Evolutionary conservation across 2,797 vertebrate species (phyloP).

Genomic region (Cossypha dichroa): DNA sequence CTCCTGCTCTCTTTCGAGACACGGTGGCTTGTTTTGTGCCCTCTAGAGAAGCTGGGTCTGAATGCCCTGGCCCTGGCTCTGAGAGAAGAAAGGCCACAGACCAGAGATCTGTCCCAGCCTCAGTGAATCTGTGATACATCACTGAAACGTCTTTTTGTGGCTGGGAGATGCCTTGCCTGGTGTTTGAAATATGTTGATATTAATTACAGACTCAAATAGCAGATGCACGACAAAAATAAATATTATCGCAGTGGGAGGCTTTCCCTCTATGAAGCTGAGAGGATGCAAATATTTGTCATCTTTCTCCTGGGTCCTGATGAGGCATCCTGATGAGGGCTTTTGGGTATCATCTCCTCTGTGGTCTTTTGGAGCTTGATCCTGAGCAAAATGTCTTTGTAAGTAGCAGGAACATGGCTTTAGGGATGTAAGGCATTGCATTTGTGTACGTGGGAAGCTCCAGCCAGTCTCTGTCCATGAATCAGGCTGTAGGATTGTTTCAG

Average conservation of each 20-base stretch:
- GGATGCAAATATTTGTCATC: slow-evolving; percentile 57
- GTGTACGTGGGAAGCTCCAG: neutral
- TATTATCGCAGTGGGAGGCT: slow-evolving; percentile 47
- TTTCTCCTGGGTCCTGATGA: neutral
- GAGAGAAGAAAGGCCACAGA: neutral
- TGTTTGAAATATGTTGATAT: slow-evolving; percentile 56
- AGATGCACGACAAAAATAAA: slow-evolving; percentile 66
- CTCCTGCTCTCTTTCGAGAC: neutral
- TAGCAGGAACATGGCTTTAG: neutral
- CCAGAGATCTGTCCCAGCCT: neutral
- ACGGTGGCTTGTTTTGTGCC: neutral
- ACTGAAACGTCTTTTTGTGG: slow-evolving; percentile 21
- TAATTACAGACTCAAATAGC: slow-evolving; percentile 60
- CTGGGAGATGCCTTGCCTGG: slow-evolving; percentile 27
- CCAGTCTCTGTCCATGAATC: neutral
- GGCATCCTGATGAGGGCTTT: slow-evolving; percentile 16
- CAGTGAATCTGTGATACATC: neutral
- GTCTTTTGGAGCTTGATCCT: neutral
- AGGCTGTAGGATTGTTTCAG: neutral
- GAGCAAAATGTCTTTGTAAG: neutral
- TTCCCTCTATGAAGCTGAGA: neutral
- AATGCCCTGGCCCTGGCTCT: neutral
- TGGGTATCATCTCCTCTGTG: neutral
- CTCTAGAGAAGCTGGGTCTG: neutral
- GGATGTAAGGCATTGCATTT: neutral